Base-by-base conservation (phyloP, 2,888 invertebrate genomes). In the Hirtodrosophila duncani region DNA sequence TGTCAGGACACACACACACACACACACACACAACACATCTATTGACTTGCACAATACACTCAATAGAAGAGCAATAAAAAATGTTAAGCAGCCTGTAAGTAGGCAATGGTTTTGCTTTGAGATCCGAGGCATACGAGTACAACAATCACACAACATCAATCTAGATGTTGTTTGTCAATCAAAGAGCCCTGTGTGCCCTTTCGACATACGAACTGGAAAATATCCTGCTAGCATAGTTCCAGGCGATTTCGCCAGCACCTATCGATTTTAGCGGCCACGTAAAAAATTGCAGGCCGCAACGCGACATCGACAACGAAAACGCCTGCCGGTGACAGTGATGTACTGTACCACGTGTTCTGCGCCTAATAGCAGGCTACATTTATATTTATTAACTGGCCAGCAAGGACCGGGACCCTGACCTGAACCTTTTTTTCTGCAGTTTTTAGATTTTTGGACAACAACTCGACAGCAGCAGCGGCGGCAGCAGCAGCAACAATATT, bases 351-450 rank as follows among this genome's bases (percentile, higher is more conserved):
- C 27, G 33, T 10, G 16, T 18, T 17, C 38, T 45, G 53, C 23
- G 30, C 23, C 48, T 45, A 52, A 41, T 62, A 51, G 45, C 56
- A 16, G 33, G 23, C 49, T 17, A 37, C 55, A 67, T 72, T 64
- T 56, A 59, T 64, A 77, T 69, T 72, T 72, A 72, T 69, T 67
- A 72, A 72, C 67, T 57, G 39, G n/a, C n/a, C 42, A 49, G 24
- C 56, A 27, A 36, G 16, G 24, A 23, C 6, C 10, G 26, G 33
- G 53, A 17, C 56, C 56, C 48, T 56, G 57, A 56, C 56, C 52
- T 31, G 30, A 30, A n/a, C n/a, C n/a, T 30, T 8, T 30, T 31
- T 23, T 13, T 18, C 13, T 11, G 11, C 21, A 13, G 20, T 21
- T 13, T 34, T 33, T 33, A n/a, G n/a, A n/a, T 34, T 2, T 6